Conservation (phyloP, 2,888 invertebrate species). For the Eupithecia centaureata region DNA sequence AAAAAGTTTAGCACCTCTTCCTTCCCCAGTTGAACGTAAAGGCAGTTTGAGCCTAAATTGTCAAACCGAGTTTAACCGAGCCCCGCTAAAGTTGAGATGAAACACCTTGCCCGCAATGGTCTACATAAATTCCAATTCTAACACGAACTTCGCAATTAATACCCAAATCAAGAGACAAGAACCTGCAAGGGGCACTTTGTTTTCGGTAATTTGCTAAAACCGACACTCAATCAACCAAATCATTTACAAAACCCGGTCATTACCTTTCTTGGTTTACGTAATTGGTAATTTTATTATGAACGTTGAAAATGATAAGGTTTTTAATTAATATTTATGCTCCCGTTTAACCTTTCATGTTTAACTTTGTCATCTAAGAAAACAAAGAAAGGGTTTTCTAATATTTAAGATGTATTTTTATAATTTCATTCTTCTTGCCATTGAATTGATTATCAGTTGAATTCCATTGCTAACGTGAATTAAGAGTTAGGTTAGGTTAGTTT, state of each 20-base stretch:
- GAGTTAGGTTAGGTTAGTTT: background rate
- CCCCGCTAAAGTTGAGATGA: slow-evolving; percentile 43
- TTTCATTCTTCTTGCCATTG: background rate
- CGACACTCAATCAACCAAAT: slow-evolving; percentile 8
- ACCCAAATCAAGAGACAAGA: slow-evolving; percentile 50
- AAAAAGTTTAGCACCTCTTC: background rate
- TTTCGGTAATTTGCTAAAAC: slow-evolving; percentile 27
- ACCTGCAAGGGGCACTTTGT: slow-evolving; percentile 31
- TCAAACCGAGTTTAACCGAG: slow-evolving; percentile 37
- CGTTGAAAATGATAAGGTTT: background rate
- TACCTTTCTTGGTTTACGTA: background rate
- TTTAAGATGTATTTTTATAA: background rate
- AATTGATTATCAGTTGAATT: background rate
- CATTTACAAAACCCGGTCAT: background rate
- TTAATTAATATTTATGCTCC: background rate
- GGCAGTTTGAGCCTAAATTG: background rate
- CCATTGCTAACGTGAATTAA: background rate
- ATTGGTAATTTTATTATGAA: background rate
- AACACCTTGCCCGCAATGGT: slow-evolving; percentile 57
- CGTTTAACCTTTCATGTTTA: background rate
- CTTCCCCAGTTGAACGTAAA: background rate
- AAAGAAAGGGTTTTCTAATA: background rate
- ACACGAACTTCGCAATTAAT: slow-evolving; percentile 50
- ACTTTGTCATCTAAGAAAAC: background rate
- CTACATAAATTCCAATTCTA: slow-evolving; percentile 50